Evolutionary conservation across 1,140 invertebrate genomes (phyloP), one percentile per base, ranked within the genome.

Genomic region (Ceratina australensis): DNA sequence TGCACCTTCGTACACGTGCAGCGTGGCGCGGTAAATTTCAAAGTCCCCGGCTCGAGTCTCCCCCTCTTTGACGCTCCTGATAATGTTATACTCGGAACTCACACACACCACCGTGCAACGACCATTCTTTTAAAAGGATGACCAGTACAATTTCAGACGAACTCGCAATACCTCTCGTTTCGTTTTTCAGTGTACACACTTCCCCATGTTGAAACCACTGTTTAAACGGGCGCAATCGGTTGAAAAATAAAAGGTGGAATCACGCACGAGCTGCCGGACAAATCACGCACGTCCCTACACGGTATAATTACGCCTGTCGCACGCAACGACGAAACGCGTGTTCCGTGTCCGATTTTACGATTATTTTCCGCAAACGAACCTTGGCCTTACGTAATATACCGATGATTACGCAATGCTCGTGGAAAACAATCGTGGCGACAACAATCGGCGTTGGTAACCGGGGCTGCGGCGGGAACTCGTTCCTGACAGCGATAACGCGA

Each of bases 331-430:
- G 49, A 16, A 22, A 66, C 33, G 12, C 28, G 0, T 18, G 26
- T 54, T 12, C 73, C 60, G 22, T 57, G 33, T 69, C 24, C 61
- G 72, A 59, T 69, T 47, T 33, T 16, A 15, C 63, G 52, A 61
- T 49, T 26, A 73, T 57, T 63, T 71, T n/a, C 65, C 22, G 49
- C 50, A 57, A 61, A 64, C 52, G 33, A 49, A n/a, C 20, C 61
- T 16, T 47, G 49, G n/a, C 57, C 52, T 82, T 82, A 79, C 72
- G 73, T 68, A 84, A 82, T 80, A 3, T 18, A 28, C 20, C 74
- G 63, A 26, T n/a, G 66, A 54, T 84, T 78, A 73, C 69, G 80
- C 77, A 82, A 84, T 24, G n/a, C 22, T 4, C 24, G 24, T 18
- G 79, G n/a, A n/a, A 33, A 16, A 50, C 59, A 56, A 76, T 60